Conservation (phyloP, 2,113 vertebrate species). For the Dermatemys mawii region DNA sequence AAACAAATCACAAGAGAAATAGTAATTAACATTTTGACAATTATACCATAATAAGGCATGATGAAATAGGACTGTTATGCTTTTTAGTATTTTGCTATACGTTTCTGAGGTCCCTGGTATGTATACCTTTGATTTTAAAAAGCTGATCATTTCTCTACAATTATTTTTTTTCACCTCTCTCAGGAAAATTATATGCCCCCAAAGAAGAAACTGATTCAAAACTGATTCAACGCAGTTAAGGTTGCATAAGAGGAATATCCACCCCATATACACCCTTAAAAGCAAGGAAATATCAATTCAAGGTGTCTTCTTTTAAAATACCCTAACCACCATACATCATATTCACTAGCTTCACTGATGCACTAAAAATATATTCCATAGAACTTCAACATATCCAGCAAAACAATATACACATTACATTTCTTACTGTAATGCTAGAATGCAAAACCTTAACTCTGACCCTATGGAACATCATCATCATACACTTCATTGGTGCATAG, state of each 20-base stretch:
- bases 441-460: not conserved
- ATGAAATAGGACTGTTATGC: not conserved
- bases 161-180: not conserved
- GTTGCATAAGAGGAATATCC: not conserved
- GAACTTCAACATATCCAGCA: not conserved
- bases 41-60: not conserved
- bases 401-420: not conserved
- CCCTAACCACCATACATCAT: not conserved
- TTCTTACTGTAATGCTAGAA: not conserved
- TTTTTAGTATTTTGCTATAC: not conserved
- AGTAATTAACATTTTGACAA: not conserved
- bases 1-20: not conserved
- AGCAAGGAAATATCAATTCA: not conserved
- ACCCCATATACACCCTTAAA: not conserved
- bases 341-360: fast-evolving
- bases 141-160: not conserved
- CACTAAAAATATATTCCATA: not conserved
- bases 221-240: fast-evolving
- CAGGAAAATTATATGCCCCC: not conserved
- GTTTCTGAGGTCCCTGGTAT: not conserved
- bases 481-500: not conserved
- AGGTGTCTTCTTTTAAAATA: fast-evolving
- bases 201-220: not conserved
- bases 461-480: not conserved
- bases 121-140: not conserved